A percentile compares a stretch with the other conserved stretches of the same genome.
phyloP scores from a whole-genome alignment of 2,888 invertebrate genomes.

The Drosophila eohydei region DNA sequence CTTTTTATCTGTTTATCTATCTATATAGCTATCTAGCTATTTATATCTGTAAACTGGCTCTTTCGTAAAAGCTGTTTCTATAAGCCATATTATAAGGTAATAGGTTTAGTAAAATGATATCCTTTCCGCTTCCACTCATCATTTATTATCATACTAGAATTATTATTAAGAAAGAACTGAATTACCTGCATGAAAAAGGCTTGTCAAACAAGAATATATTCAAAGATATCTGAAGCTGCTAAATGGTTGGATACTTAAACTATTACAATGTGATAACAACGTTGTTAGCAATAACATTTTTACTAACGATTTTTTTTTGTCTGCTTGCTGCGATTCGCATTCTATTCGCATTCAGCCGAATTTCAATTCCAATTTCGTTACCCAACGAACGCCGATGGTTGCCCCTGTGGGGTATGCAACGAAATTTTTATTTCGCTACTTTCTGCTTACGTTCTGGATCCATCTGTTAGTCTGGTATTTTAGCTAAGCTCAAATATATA shows the following conservation, averaged over 20 bases:
- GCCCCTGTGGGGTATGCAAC: background rate
- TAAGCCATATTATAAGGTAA: no score
- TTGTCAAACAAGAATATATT: no score
- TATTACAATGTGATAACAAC: no score
- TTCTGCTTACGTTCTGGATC: background rate
- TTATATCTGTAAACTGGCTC: no score
- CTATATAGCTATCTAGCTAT: no score
- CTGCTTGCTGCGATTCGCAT: background rate
- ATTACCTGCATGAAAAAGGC: no score
- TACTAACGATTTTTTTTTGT: background rate
- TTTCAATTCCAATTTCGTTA: background rate
- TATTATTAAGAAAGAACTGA: no score
- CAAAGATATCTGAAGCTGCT: no score
- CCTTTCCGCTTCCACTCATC: background rate
- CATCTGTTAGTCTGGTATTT: background rate
- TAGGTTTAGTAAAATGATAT: background rate
- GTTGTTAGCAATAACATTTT: background rate
- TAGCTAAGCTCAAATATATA: no score
- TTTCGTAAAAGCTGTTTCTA: no score
- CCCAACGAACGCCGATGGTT: background rate
- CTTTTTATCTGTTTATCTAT: background rate
- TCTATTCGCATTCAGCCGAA: background rate
- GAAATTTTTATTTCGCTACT: background rate
- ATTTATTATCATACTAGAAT: no score
- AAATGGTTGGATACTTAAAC: no score